Conservation (phyloP, 1,140 invertebrate genomes). For the Reticulitermes speratus region DNA sequence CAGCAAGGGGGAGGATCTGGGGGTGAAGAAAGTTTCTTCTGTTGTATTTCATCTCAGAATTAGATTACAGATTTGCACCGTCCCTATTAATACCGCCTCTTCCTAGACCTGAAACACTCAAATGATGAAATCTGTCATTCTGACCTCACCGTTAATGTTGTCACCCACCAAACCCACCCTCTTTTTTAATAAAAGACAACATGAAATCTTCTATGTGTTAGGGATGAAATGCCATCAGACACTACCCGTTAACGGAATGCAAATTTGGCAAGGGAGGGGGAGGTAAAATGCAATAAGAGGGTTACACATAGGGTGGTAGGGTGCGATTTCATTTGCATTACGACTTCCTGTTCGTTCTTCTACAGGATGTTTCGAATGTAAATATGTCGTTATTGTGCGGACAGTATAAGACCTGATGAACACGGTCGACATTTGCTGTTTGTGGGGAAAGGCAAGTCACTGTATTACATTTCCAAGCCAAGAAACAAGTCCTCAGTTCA, state of each 20-base stretch:
- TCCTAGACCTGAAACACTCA: not conserved
- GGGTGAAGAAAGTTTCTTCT: not conserved
- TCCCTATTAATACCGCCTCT: not conserved
- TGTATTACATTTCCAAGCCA: not conserved
- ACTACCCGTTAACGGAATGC: slow-evolving; percentile 30
- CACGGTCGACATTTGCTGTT: not conserved
- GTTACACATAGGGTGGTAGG: slow-evolving; percentile 21
- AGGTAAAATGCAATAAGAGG: slow-evolving; percentile 28
- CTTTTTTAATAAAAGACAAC: slow-evolving; percentile 11
- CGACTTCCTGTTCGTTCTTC: not conserved
- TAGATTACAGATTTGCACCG: not conserved
- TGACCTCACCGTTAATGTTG: not conserved
- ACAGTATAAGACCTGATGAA: not conserved
- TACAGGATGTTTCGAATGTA: not conserved
- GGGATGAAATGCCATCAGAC: slow-evolving; percentile 25
- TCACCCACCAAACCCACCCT: not conserved
- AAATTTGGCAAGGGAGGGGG: slow-evolving; percentile 21
- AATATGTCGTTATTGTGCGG: not conserved
- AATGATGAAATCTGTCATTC: not conserved
- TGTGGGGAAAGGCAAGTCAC: not conserved
- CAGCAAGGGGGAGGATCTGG: not conserved
- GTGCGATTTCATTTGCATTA: slow-evolving; percentile 29
- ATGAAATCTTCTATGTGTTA: not conserved
- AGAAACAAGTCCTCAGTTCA: too few relatives aligned
- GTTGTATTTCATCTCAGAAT: not conserved